Conservation (phyloP, 1,140 invertebrate genomes). For the Cydia splendana region DNA sequence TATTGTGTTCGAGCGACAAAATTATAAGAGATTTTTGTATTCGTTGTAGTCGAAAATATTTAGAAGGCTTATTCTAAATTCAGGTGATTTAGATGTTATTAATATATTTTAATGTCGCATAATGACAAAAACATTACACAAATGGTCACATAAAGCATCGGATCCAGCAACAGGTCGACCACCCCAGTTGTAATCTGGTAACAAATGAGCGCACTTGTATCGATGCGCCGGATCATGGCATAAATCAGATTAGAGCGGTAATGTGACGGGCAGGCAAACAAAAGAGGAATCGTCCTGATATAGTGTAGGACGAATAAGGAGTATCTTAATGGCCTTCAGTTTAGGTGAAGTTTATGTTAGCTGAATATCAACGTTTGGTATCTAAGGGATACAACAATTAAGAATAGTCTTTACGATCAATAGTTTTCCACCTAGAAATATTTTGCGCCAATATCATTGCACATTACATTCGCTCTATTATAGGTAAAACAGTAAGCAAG, state of each 20-base stretch:
- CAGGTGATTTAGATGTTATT: too few species aligned
- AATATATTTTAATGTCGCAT: neutral
- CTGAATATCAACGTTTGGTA: neutral
- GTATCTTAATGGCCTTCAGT: constrained; percentile 11
- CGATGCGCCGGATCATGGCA: constrained; percentile 2
- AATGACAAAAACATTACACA: neutral
- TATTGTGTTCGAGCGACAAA: too few species aligned
- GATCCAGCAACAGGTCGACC: constrained; percentile 20
- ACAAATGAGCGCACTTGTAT: constrained; percentile 13
- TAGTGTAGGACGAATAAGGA: constrained; percentile 13
- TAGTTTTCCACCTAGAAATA: too few species aligned
- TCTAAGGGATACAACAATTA: too few species aligned
- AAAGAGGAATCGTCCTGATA: constrained; percentile 13
- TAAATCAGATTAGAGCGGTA: constrained; percentile 30
- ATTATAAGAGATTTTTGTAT: too few species aligned
- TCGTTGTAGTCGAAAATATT: too few species aligned
- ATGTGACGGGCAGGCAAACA: constrained; percentile 18
- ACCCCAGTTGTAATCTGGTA: constrained; percentile 26
- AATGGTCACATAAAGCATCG: neutral
- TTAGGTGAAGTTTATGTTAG: neutral
- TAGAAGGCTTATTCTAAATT: too few species aligned
- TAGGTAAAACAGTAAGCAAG: too few species aligned
- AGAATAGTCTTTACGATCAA: too few species aligned
- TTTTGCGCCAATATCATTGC: too few species aligned
- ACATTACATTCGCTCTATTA: too few species aligned